Conservation (phyloP, 2,113 vertebrate species). For the Rhynchopsitta pachyrhyncha region DNA sequence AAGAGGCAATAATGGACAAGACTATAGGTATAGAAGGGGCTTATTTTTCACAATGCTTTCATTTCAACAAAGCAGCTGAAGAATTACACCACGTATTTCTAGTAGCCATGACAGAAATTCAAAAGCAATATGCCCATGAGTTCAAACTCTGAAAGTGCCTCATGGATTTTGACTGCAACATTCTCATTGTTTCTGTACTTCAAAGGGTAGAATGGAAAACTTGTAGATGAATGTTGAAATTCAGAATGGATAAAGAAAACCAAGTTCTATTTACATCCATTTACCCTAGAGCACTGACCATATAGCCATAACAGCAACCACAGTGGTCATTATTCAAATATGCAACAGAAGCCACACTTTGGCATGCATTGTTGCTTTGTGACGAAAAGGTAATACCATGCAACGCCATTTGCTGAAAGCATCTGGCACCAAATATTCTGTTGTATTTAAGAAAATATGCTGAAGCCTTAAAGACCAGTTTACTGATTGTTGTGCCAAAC, state of each 20-base stretch:
- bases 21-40: background rate
- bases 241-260: background rate
- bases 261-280: background rate
- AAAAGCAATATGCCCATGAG: background rate
- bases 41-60: background rate
- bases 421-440: background rate
- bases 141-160: background rate
- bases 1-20: background rate
- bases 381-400: background rate
- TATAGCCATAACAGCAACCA: background rate
- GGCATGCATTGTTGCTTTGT: background rate
- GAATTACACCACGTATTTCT: background rate
- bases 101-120: background rate
- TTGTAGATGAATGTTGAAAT: background rate
- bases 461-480: background rate
- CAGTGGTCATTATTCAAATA: background rate
- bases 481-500: background rate
- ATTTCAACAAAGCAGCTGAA: background rate
- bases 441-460: background rate
- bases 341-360: background rate
- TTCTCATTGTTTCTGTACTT: background rate
- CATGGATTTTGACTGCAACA: background rate
- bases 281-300: slow-evolving; percentile 9
- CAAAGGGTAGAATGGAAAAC: background rate
- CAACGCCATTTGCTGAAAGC: background rate